Evolutionary conservation across 2,113 vertebrate species (phyloP), one percentile per base, ranked within the genome.

Genomic region (Megaceryle torquata): DNA sequence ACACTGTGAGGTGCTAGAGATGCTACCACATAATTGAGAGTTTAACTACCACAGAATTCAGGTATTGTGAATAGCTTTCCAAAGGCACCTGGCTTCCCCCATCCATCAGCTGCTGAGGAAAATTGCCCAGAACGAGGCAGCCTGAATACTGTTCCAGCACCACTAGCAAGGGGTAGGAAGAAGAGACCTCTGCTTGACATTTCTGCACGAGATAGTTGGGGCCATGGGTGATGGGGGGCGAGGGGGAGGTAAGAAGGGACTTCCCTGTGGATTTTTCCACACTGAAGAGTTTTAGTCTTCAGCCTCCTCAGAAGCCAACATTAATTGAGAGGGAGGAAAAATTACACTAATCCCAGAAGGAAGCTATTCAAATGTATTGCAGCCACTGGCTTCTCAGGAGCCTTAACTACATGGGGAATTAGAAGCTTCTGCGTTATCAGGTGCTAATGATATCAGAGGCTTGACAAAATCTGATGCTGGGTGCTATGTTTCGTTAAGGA

Each of bases 191-290:
- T 1, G 0, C 20, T 78, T 4, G 13, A 29, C n/a, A 35, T 0
- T 6, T 41, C 35, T 2, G 0, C 53, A 33, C 0, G 2, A 69
- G 70, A 44, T n/a, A 57, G 10, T 15, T 2, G 1, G 25, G 43
- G 37, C 35, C 0, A 0, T 8, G 44, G 15, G 44, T 31, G 29
- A 53, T 9, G 17, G 3, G 19, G 54, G 10, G 16, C 29, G n/a
- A 57, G 69, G 31, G 9, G 2, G 4, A 19, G 26, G 26, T 16
- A 22, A 54, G 26, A 80, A 88, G 41, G 20, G 10, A 51, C 5
- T 59, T 74, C 37, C 50, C 71, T 2, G 0, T 25, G 48, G 54
- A 64, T 89, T 84, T 88, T 44, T 57, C 39, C 60, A 31, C 44
- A 35, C 31, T 56, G 33, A 54, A 88, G 53, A 2, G 3, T 60